Conservation (phyloP, 2,113 vertebrate species). For the Oceanodroma tethys region DNA sequence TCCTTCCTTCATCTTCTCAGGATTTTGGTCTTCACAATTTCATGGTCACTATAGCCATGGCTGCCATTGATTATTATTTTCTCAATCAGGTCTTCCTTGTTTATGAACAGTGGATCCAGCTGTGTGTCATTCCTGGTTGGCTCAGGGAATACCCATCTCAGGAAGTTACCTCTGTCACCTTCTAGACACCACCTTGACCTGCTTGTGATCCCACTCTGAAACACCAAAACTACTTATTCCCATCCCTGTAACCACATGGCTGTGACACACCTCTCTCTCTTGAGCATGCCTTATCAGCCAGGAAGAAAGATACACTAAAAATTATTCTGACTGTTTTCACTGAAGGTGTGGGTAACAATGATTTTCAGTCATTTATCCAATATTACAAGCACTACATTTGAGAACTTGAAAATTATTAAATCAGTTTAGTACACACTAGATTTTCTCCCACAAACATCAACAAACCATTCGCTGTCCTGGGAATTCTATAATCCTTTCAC, state of each 20-base stretch:
- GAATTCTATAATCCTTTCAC: not conserved
- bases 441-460: not conserved
- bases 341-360: not conserved
- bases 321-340: not conserved
- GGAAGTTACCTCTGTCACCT: not conserved
- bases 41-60: not conserved
- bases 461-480: not conserved
- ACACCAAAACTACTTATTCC: not conserved
- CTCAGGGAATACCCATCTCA: not conserved
- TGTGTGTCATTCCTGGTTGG: not conserved
- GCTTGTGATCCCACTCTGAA: not conserved
- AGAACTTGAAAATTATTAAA: not conserved
- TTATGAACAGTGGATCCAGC: not conserved
- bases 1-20: not conserved
- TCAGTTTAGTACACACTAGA: not conserved
- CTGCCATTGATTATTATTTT: not conserved
- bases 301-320: not conserved
- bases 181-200: not conserved
- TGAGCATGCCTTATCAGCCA: not conserved
- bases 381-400: not conserved
- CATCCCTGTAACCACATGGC: not conserved
- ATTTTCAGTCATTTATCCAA: not conserved
- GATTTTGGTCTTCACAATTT: not conserved
- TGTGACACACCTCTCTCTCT: not conserved
- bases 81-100: not conserved